Conservation (phyloP, 30 jellyfish, hydroid and myxozoan genomes). For the Pseudorhiza aurosa region DNA sequence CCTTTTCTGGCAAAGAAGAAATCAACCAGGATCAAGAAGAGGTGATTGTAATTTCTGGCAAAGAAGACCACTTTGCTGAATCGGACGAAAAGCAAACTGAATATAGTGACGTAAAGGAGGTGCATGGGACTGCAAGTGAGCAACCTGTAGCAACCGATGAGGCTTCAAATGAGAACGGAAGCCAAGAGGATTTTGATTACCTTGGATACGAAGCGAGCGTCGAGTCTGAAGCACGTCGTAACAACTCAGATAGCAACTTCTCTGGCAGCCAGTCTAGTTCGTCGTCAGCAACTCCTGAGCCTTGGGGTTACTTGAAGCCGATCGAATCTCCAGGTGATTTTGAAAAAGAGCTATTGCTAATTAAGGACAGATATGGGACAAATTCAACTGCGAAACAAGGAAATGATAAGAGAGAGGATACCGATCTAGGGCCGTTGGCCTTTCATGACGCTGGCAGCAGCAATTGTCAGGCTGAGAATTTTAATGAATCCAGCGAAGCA, state of each 20-base stretch:
- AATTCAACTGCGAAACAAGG: neutral
- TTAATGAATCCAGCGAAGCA: conserved; percentile 4
- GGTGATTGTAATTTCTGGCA: neutral
- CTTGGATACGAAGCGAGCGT: neutral
- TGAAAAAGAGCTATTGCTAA: conserved; percentile 49
- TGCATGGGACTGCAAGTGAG: neutral
- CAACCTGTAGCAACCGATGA: neutral
- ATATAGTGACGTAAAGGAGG: neutral
- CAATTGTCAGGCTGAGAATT: neutral
- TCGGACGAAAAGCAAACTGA: neutral
- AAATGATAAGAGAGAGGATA: neutral
- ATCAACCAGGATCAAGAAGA: neutral
- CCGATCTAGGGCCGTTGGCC: conserved; percentile 28
- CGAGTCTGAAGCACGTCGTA: conserved; percentile 8
- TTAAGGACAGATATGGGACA: conserved; percentile 30
- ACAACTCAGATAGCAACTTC: conserved; percentile 38
- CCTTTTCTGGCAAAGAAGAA: conserved; percentile 1
- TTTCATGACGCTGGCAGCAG: conserved; percentile 15
- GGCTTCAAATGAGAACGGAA: neutral
- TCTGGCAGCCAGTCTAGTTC: conserved; percentile 23
- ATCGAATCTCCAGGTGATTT: conserved; percentile 60
- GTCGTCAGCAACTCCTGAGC: conserved; percentile 43
- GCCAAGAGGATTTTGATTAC: conserved; percentile 24
- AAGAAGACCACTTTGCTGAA: conserved; percentile 24
- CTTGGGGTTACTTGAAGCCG: conserved; percentile 62